Conservation (phyloP, 2,113 vertebrate genomes). For the Dolichallabes microphthalmus region DNA sequence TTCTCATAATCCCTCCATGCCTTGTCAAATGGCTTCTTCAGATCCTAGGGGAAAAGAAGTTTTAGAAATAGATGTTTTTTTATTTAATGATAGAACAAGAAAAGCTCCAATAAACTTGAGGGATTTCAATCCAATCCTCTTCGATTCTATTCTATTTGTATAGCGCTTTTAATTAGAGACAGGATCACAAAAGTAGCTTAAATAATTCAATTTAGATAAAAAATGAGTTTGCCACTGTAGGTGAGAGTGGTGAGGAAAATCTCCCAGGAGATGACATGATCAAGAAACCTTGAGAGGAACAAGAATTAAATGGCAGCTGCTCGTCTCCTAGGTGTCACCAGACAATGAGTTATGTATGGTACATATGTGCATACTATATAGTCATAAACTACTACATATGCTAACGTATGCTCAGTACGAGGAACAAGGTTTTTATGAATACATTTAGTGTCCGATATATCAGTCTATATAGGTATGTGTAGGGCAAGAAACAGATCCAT, state of each 20-base stretch:
- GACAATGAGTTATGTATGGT: not conserved
- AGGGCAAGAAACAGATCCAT: not conserved
- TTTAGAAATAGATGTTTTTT: not conserved
- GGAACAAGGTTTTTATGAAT: not conserved
- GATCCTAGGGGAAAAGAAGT: conserved; percentile 60
- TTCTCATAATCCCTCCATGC: conserved; percentile 74
- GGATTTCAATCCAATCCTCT: not conserved
- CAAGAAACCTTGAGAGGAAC: not conserved
- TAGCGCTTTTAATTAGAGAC: not conserved
- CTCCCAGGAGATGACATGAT: not conserved
- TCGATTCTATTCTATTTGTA: not conserved
- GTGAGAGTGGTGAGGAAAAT: not conserved
- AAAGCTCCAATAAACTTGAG: not conserved
- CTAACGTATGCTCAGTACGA: not conserved
- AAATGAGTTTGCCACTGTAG: not conserved
- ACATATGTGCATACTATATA: not conserved
- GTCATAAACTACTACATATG: not conserved
- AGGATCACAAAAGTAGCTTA: not conserved
- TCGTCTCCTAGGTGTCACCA: not conserved
- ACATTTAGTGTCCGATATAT: not conserved
- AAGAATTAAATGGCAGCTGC: not conserved
- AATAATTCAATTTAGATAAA: not conserved
- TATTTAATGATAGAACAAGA: not conserved
- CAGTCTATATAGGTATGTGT: not conserved
- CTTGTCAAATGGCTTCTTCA: conserved; percentile 76